Conservation (phyloP, 2,797 vertebrate species). For the Coendou prehensilis region DNA sequence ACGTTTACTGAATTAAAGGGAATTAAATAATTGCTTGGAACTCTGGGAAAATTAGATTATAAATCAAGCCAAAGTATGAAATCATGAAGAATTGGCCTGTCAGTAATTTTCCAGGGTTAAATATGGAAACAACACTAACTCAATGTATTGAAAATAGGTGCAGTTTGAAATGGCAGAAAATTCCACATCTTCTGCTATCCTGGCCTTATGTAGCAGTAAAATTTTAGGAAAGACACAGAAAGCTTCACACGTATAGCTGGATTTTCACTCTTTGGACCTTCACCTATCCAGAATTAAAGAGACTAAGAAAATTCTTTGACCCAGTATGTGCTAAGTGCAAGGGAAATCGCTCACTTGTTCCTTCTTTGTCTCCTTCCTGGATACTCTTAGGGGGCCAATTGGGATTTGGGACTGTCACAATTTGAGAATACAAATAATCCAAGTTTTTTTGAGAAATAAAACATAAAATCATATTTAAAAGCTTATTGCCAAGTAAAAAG, state of each 20-base stretch:
- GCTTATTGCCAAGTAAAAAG: not conserved
- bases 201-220: not conserved
- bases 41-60: not conserved
- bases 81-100: not conserved
- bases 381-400: not conserved
- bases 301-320: not conserved
- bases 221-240: not conserved
- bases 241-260: not conserved
- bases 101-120: slow-evolving; percentile 57
- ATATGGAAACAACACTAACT: slow-evolving; percentile 61
- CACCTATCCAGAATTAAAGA: not conserved
- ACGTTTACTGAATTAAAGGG: not conserved
- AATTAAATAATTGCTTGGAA: slow-evolving; percentile 24
- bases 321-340: not conserved
- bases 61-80: slow-evolving; percentile 50
- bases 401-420: not conserved
- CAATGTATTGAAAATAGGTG: slow-evolving; percentile 47
- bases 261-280: not conserved
- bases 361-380: not conserved
- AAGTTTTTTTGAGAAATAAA: not conserved
- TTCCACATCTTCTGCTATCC: not conserved
- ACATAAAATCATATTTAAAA: not conserved
- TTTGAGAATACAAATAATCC: slow-evolving; percentile 13
- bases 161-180: slow-evolving; percentile 48
- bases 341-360: not conserved